These are phyloP conservation scores for Serilophus lunatus DNA, from an alignment of 2,113 vertebrate genomes.

Conservation along the genomic window DNA sequence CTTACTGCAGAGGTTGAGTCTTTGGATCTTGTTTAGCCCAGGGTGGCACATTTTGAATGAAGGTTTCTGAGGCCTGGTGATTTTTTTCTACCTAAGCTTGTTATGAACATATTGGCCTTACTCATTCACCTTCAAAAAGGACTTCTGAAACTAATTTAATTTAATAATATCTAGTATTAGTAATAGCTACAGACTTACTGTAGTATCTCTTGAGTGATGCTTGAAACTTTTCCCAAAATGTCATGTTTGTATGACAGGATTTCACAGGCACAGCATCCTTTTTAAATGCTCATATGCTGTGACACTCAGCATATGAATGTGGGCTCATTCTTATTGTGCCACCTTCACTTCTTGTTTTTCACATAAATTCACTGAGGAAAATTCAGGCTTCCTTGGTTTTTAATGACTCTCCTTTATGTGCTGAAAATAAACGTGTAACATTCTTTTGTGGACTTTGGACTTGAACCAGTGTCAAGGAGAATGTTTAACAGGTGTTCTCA, in stretches of 20 bases:
- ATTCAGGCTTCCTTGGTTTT: not conserved
- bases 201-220: not conserved
- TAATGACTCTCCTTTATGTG: not conserved
- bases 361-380: not conserved
- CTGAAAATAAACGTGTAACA: not conserved
- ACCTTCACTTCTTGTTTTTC: not conserved
- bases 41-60: not conserved
- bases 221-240: not conserved
- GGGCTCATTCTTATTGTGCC: not conserved
- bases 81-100: not conserved
- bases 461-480: not conserved
- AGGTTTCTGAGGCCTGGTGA: not conserved
- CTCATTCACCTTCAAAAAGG: not conserved
- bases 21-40: not conserved
- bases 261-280: not conserved
- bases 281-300: not conserved
- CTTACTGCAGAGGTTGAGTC: not conserved
- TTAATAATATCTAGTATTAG: not conserved
- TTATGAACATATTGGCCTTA: not conserved
- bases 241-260: not conserved
- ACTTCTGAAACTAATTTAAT: not conserved
- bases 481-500: not conserved
- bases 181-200: not conserved
- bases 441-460: not conserved
- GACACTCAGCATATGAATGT: not conserved